phyloP scores from a whole-genome alignment of 2,888 invertebrate species.

The Trissolcus japonicus region DNA sequence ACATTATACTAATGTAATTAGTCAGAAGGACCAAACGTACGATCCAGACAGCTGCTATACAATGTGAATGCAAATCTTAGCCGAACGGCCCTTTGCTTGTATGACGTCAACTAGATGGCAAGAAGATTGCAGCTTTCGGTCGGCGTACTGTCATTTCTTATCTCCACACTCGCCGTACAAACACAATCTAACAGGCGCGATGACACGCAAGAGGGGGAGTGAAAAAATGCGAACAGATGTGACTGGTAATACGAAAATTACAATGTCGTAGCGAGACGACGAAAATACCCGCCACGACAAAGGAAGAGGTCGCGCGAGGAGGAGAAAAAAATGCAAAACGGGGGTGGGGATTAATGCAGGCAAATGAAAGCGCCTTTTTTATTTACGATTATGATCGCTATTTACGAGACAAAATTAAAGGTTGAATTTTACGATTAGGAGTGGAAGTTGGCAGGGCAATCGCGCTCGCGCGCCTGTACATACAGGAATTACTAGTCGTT shows the following conservation, averaged over 20 bases:
- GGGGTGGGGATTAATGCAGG: conserved; percentile 22
- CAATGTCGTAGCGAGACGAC: conserved; percentile 33
- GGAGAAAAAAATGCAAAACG: conserved; percentile 5
- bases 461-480: conserved; percentile 19
- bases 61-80: conserved; percentile 55
- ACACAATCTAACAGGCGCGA: conserved; percentile 66
- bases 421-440: conserved; percentile 46
- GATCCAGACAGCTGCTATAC: conserved; percentile 46
- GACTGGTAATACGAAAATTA: conserved; percentile 56
- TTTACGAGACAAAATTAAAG: conserved; percentile 27
- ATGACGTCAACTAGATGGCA: conserved; percentile 61
- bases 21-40: conserved; percentile 49
- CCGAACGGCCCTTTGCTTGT: conserved; percentile 48
- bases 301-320: not conserved
- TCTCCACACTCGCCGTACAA: conserved; percentile 67
- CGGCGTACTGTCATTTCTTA: conserved; percentile 67
- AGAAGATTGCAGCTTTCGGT: conserved; percentile 63
- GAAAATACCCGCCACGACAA: conserved; percentile 2
- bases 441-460: conserved; percentile 23
- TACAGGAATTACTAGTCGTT: conserved; percentile 30
- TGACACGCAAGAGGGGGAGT: conserved; percentile 42
- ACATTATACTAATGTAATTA: conserved; percentile 49
- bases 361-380: conserved; percentile 28
- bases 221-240: conserved; percentile 51
- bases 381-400: conserved; percentile 42